Evolutionary conservation across 2,797 vertebrate species (phyloP).

Genomic region (Sparus aurata): DNA sequence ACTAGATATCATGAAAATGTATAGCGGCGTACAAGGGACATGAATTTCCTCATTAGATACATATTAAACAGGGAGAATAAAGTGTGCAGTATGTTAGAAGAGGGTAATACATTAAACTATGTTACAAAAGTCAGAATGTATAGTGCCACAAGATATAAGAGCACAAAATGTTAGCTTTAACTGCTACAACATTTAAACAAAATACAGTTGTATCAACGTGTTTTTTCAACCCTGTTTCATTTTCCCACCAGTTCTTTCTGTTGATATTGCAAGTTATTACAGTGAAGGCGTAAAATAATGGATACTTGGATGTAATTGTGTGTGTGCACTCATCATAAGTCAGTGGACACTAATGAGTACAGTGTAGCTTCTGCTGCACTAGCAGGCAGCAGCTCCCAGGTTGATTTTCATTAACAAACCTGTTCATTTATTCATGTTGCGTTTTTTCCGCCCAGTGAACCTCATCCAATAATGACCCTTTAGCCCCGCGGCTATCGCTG

Average conservation of each 20-base stretch:
- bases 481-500: neutral
- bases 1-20: too few relatives aligned
- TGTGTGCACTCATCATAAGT: neutral
- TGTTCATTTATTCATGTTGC: constrained; percentile 44
- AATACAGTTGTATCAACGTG: neutral
- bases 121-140: too few relatives aligned
- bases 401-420: constrained; percentile 2
- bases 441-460: constrained; percentile 21
- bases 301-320: neutral
- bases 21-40: too few relatives aligned
- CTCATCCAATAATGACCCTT: constrained; percentile 32
- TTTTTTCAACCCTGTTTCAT: neutral
- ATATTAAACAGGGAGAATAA: too few relatives aligned
- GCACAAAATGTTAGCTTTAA: too few relatives aligned
- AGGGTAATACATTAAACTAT: too few relatives aligned
- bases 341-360: constrained; percentile 6
- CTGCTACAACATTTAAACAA: neutral
- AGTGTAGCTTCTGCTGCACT: neutral
- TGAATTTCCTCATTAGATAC: too few relatives aligned
- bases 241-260: neutral
- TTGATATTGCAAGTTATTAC: neutral
- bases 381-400: neutral
- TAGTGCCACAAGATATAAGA: too few relatives aligned
- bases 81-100: too few relatives aligned
- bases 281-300: neutral